Percentiles rank a stretch among this genome's conserved stretches.
Evolutionary conservation across 2,888 invertebrate genomes (phyloP).

Genomic region (Apomyelois bistriatella): DNA sequence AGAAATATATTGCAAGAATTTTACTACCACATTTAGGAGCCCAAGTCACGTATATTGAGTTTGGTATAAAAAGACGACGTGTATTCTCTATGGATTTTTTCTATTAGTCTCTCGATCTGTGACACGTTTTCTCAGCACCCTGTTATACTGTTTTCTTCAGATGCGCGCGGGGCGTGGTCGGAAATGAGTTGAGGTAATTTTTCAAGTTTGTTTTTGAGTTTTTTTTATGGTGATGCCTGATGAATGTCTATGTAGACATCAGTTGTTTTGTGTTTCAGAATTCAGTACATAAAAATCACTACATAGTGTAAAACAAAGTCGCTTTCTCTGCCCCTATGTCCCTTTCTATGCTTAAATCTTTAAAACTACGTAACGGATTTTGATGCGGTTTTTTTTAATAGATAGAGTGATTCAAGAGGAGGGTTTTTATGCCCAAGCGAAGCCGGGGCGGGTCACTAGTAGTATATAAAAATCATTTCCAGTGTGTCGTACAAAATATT

Average conservation of each 20-base stretch:
- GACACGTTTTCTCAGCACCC: slow-evolving; percentile 11
- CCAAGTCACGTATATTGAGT: slow-evolving; percentile 18
- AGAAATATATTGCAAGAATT: not conserved
- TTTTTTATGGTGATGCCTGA: not conserved
- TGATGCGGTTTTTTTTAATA: too few relatives aligned
- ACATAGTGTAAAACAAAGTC: too few relatives aligned
- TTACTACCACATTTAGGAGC: slow-evolving; percentile 8
- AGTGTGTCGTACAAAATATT: not conserved
- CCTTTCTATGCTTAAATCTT: too few relatives aligned
- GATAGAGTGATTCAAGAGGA: too few relatives aligned
- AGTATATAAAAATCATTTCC: not conserved
- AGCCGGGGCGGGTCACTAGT: too few relatives aligned
- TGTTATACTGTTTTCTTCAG: slow-evolving; percentile 11
- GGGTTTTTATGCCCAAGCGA: too few relatives aligned
- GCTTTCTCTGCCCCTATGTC: too few relatives aligned
- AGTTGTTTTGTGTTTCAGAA: not conserved
- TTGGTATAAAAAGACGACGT: slow-evolving; percentile 24
- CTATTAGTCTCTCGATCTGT: slow-evolving; percentile 19
- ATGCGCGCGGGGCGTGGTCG: not conserved
- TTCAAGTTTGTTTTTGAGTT: slow-evolving; percentile 2
- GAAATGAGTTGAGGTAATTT: not conserved
- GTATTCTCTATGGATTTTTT: slow-evolving; percentile 21
- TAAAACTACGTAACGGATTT: too few relatives aligned
- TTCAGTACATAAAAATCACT: too few relatives aligned
- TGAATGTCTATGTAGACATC: not conserved